phyloP scores from a whole-genome alignment of 1,140 invertebrate genomes.

The Eriosoma lanigerum region DNA sequence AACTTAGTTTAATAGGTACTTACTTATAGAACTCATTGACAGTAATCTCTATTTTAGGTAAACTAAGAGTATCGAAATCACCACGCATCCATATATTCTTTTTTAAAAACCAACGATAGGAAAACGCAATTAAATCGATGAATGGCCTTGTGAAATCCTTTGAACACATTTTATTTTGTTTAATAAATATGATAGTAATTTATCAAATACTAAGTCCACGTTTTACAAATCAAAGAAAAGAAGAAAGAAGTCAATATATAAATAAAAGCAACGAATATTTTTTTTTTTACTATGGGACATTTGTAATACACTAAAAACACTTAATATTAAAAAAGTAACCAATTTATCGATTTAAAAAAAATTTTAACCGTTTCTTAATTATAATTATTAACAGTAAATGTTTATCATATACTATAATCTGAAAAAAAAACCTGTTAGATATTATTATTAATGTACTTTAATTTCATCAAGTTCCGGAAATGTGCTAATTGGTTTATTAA shows the following conservation, averaged over 20 bases:
- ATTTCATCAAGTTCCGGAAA: slow-evolving; percentile 77
- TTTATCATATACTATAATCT: too few relatives aligned
- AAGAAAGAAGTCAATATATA: too few relatives aligned
- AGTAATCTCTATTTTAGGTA: slow-evolving; percentile 69
- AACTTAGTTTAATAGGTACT: neutral
- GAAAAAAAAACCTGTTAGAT: too few relatives aligned
- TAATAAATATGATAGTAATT: neutral
- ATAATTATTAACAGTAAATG: too few relatives aligned
- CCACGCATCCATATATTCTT: slow-evolving; percentile 88
- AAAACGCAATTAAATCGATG: slow-evolving; percentile 65
- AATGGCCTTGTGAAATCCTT: slow-evolving; percentile 62
- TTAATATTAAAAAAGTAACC: too few relatives aligned
- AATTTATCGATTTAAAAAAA: too few relatives aligned
- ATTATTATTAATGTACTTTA: slow-evolving; percentile 60
- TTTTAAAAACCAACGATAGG: slow-evolving; percentile 75
- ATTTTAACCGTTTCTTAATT: too few relatives aligned
- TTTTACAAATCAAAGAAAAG: too few relatives aligned
- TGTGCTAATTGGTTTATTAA: slow-evolving; percentile 73
- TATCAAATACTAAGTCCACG: too few relatives aligned
- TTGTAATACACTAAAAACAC: too few relatives aligned
- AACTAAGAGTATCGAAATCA: slow-evolving; percentile 80
- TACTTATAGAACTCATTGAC: slow-evolving; percentile 70
- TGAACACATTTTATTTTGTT: neutral
- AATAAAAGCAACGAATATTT: too few relatives aligned
- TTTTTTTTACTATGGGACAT: too few relatives aligned